Conservation (phyloP, 2,797 vertebrate species). For the Gymnoscopelus braueri region DNA sequence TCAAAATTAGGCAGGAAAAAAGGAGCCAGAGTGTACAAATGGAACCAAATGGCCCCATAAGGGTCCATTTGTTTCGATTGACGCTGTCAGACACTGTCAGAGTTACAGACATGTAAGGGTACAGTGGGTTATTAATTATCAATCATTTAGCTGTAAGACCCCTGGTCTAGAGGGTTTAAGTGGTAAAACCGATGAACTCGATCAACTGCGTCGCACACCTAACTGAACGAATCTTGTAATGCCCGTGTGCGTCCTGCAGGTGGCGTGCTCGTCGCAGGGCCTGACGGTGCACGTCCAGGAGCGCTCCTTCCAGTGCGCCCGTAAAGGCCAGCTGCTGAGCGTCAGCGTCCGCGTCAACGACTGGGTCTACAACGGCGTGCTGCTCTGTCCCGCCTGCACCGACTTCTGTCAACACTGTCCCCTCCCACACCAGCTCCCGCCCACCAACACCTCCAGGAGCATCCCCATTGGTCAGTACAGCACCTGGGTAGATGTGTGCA, state of each 20-base stretch:
- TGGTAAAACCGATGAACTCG: no score
- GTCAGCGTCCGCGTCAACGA: constrained; percentile 86
- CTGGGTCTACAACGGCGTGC: constrained; percentile 91
- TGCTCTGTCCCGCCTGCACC: constrained; percentile 89
- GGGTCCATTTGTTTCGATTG: no score
- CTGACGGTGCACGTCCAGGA: constrained; percentile 89
- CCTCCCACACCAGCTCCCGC: constrained; percentile 83
- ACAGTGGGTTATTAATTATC: no score
- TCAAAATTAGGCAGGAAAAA: no score
- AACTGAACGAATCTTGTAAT: neutral
- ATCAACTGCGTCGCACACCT: no score
- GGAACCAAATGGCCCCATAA: no score
- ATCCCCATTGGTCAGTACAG: constrained; percentile 82
- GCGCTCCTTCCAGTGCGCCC: constrained; percentile 83
- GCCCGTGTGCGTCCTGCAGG: constrained; percentile 73
- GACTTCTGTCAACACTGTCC: constrained; percentile 92
- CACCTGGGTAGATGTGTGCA: no score
- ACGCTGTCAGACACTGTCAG: no score
- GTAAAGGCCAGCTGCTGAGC: constrained; percentile 85
- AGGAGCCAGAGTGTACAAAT: no score
- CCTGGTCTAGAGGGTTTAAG: no score
- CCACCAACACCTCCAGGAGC: constrained; percentile 85
- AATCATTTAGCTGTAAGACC: no score
- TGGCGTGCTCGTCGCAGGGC: constrained; percentile 87
- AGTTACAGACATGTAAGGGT: no score